phyloP scores from a whole-genome alignment of 2,113 vertebrate genomes.

The Toxotes chatareus region DNA sequence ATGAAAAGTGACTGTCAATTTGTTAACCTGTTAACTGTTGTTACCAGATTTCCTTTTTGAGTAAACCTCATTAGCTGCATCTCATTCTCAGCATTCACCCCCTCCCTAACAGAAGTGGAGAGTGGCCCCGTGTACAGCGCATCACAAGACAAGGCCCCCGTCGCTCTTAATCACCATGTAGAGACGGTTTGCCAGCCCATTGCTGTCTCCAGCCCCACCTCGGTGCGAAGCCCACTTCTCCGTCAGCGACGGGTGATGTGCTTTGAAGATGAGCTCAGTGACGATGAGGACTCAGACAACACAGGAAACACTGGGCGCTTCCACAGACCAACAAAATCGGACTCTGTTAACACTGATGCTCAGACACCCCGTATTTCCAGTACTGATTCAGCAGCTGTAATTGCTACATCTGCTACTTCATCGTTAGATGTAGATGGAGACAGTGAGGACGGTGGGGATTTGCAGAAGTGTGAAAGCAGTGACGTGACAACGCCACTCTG shows the following conservation, averaged over 20 bases:
- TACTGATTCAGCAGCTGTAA: conserved; percentile 63
- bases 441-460: conserved; percentile 70
- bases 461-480: conserved; percentile 66
- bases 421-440: conserved; percentile 76
- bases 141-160: conserved; percentile 27
- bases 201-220: conserved; percentile 84
- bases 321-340: conserved; percentile 56
- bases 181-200: conserved; percentile 81
- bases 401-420: conserved; percentile 66
- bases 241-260: conserved; percentile 88
- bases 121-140: conserved; percentile 56
- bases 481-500: conserved; percentile 74
- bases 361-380: conserved; percentile 47
- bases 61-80: neutral
- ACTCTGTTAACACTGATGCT: conserved; percentile 42
- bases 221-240: conserved; percentile 88
- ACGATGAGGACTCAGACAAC: conserved; percentile 79
- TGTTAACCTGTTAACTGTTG: neutral
- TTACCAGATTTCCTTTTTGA: neutral
- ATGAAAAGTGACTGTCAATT: no score
- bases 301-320: conserved; percentile 56
- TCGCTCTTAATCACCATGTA: conserved; percentile 71
- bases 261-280: conserved; percentile 84
- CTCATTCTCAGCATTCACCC: conserved; percentile 18
- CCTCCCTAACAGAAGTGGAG: conserved; percentile 68